A percentile compares a stretch with the other conserved stretches of the same genome.
These are phyloP conservation scores for Auanema sp. DNA, from an alignment of 2,888 invertebrate species.

Conservation along the genomic window DNA sequence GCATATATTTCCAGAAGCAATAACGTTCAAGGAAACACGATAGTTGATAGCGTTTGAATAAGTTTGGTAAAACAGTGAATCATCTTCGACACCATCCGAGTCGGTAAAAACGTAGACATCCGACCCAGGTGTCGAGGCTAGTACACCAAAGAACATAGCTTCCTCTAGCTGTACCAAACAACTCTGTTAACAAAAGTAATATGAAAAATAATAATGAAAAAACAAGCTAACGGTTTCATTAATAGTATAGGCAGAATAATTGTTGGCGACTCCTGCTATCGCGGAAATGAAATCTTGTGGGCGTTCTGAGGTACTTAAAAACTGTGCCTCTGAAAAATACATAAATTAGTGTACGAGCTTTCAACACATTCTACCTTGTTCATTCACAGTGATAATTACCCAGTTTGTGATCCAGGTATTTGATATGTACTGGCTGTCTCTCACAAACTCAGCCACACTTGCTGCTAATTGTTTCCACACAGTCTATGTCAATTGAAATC, in stretches of 20 bases:
- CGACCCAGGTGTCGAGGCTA: slow-evolving; percentile 34
- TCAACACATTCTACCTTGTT: slow-evolving; percentile 25
- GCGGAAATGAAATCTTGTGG: slow-evolving; percentile 36
- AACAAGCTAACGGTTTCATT: neutral
- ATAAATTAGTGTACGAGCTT: neutral
- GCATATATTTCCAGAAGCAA: slow-evolving; percentile 22
- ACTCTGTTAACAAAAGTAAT: slow-evolving; percentile 19
- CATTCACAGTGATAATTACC: slow-evolving; percentile 39
- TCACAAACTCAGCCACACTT: slow-evolving; percentile 19
- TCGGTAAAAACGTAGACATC: slow-evolving; percentile 52
- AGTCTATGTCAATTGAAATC: slow-evolving; percentile 6
- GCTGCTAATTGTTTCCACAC: slow-evolving; percentile 13
- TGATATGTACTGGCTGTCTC: slow-evolving; percentile 37
- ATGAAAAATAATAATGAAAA: slow-evolving; percentile 3
- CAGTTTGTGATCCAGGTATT: slow-evolving; percentile 48
- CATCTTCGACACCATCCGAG: slow-evolving; percentile 35
- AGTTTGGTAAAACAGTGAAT: neutral
- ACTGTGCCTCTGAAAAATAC: slow-evolving; percentile 20
- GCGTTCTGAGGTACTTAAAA: slow-evolving; percentile 22
- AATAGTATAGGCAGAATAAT: slow-evolving; percentile 20
- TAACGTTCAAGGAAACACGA: neutral
- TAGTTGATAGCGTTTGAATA: no score
- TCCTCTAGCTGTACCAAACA: slow-evolving; percentile 41
- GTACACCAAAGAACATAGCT: slow-evolving; percentile 35
- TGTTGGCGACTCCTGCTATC: slow-evolving; percentile 30